These are phyloP conservation scores for Pseudanteris insignis DNA, from an alignment of 2,888 invertebrate genomes.

Conservation along the genomic window DNA sequence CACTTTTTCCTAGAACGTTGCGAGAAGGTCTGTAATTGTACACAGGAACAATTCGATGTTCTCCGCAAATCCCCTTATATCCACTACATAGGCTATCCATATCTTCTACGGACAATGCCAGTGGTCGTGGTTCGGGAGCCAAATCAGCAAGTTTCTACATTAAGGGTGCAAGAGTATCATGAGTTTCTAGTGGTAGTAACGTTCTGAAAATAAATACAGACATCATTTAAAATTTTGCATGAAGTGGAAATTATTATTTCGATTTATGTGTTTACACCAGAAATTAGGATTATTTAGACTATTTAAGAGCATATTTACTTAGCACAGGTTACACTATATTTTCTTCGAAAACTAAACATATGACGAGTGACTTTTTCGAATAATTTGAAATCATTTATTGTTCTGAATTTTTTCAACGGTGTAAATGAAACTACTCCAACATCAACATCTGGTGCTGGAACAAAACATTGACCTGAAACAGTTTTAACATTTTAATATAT, in stretches of 20 bases:
- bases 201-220: constrained; percentile 10
- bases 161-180: constrained; percentile 73
- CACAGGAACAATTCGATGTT: constrained; percentile 72
- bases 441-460: constrained; percentile 96
- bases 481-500: neutral
- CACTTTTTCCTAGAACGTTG: constrained; percentile 43
- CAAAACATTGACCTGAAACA: constrained; percentile 78
- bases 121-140: constrained; percentile 75
- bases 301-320: too few species aligned
- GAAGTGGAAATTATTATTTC: too few species aligned
- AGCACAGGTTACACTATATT: constrained; percentile 77
- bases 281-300: too few species aligned
- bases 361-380: constrained; percentile 90
- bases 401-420: constrained; percentile 80
- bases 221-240: neutral
- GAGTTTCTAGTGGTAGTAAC: constrained; percentile 65
- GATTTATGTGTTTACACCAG: too few species aligned
- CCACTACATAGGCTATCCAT: constrained; percentile 80
- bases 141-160: constrained; percentile 79
- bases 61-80: constrained; percentile 77
- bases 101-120: constrained; percentile 80
- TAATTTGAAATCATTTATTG: constrained; percentile 80
- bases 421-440: constrained; percentile 92
- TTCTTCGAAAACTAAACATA: constrained; percentile 89
- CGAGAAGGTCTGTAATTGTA: constrained; percentile 76